Base-by-base conservation (phyloP, 2,113 vertebrate species). In the Hystrix brachyura region DNA sequence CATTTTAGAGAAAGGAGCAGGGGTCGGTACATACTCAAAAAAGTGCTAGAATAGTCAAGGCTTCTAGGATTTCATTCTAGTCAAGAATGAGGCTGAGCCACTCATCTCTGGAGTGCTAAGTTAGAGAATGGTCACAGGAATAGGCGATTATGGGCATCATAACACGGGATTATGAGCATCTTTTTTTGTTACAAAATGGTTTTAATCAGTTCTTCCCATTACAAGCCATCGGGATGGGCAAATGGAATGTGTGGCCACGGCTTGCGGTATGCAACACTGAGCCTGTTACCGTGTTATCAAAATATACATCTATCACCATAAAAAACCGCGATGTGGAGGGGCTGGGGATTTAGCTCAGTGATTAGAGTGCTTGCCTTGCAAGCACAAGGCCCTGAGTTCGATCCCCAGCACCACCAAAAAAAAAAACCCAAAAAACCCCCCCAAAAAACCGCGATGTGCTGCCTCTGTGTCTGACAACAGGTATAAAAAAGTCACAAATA, bases 401-500 rank as follows among this genome's bases (percentile, higher is more conserved):
- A 38, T 38, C 38, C 38, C 38, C 38, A 38, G 38, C 38, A 38
- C 38, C 38, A 38, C 38, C 2, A 38, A 38, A 38, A 38, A 38
- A 38, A 38, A 38, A 38, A 38, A 38, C 2, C 2, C 2, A 38
- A 38, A 38, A 38, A n/a, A n/a, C n/a, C n/a, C n/a, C n/a, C n/a
- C n/a, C n/a, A n/a, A n/a, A 38, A 38, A 38, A 38, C 38, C 38
- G 95, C 91, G 94, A 71, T 94, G 97, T 97, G 97, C 98, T 98
- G 97, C 98, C 98, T 97, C 98, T 98, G 92, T 72, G 97, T 98
- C 98, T 98, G 96, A 98, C 97, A 98, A 99, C 98, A 99, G 98
- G 98, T 99, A 99, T 99, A 99, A 99, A 99, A 85, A 99, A 98
- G 98, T 97, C 98, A 99, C 98, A 99, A 98, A 99, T 99, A 99